phyloP scores from a whole-genome alignment of 2,797 vertebrate species.

The Chloroceryle amazona region DNA sequence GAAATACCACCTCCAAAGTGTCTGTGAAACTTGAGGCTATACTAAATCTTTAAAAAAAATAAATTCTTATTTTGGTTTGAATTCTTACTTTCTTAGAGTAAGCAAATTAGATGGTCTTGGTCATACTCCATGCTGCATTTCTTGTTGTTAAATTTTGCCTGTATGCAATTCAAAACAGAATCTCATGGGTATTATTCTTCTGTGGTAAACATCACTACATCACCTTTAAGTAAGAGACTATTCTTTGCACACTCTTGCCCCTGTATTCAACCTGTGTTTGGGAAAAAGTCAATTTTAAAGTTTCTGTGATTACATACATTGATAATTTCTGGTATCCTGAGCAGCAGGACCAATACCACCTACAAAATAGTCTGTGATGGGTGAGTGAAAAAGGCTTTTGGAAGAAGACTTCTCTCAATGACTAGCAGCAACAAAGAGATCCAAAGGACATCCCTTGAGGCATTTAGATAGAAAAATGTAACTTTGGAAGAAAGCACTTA shows the following conservation, averaged over 20 bases:
- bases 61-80: neutral
- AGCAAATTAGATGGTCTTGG: neutral
- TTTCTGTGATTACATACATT: neutral
- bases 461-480: neutral
- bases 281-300: neutral
- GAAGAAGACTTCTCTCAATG: neutral
- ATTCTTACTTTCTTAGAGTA: neutral
- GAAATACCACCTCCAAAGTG: slow-evolving; percentile 24
- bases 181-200: neutral
- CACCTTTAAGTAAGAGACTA: neutral
- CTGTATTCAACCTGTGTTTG: neutral
- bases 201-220: neutral
- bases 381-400: neutral
- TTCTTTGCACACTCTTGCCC: rapidly evolving
- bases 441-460: neutral
- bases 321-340: neutral
- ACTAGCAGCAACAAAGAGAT: neutral
- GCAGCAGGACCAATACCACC: neutral
- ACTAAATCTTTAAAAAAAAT: neutral
- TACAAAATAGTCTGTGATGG: neutral
- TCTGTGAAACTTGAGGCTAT: neutral
- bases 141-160: neutral
- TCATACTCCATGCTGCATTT: neutral
- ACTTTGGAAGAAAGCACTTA: neutral
- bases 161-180: neutral